Conservation (phyloP, 2,888 invertebrate species). For the Spisula subtruncata region DNA sequence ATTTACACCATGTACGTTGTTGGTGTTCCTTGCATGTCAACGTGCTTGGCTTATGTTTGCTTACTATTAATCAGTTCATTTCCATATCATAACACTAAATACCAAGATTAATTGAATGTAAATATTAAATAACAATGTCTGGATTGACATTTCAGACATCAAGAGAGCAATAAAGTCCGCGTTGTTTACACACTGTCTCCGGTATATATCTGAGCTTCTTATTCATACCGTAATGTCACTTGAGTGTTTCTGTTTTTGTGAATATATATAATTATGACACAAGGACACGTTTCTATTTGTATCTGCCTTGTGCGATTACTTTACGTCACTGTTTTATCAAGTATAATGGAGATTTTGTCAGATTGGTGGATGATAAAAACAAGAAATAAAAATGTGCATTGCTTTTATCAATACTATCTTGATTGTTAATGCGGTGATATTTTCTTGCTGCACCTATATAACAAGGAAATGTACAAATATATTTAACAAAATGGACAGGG, state of each 20-base stretch:
- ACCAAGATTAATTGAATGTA: too few relatives aligned
- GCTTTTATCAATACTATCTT: not conserved
- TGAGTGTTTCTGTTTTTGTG: not conserved
- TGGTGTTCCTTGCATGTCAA: too few relatives aligned
- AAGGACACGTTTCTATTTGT: not conserved
- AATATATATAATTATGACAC: not conserved
- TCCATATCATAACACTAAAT: too few relatives aligned
- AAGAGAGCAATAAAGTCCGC: too few relatives aligned
- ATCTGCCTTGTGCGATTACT: not conserved
- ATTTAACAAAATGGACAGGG: too few relatives aligned
- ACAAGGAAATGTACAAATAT: too few relatives aligned
- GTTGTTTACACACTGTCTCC: too few relatives aligned
- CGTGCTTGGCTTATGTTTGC: too few relatives aligned
- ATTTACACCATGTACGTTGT: too few relatives aligned
- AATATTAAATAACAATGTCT: too few relatives aligned
- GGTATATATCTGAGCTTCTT: not conserved
- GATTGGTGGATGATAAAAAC: not conserved
- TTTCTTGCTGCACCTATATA: not conserved
- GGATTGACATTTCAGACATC: too few relatives aligned
- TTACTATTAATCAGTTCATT: too few relatives aligned
- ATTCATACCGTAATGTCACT: not conserved
- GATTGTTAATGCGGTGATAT: not conserved
- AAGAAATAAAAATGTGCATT: not conserved
- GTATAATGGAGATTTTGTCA: not conserved
- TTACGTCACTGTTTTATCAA: not conserved